These are phyloP conservation scores for Lacerta viridis DNA, from an alignment of 2,797 vertebrate genomes.

Conservation along the genomic window DNA sequence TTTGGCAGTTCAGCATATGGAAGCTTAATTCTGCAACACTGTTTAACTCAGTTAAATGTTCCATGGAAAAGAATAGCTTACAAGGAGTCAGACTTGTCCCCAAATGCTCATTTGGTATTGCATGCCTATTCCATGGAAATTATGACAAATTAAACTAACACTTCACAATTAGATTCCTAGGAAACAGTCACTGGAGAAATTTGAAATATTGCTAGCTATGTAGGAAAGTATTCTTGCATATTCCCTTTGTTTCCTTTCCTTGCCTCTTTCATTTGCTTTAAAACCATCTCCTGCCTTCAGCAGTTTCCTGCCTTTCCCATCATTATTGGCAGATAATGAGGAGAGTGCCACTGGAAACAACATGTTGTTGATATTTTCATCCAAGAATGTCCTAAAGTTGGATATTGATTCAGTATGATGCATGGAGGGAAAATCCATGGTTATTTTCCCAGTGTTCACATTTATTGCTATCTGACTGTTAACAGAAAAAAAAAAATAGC, in stretches of 20 bases:
- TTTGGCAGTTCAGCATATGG: conserved; percentile 49
- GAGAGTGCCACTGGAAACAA: too few species aligned
- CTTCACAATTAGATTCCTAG: conserved; percentile 9
- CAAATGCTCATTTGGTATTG: conserved; percentile 37
- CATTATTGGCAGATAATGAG: too few species aligned
- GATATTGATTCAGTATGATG: too few species aligned
- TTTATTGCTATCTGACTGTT: too few species aligned
- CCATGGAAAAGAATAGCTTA: conserved; percentile 53
- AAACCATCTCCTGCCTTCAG: too few species aligned
- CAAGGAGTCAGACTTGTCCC: conserved; percentile 35
- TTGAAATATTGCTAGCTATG: background rate
- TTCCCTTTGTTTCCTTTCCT: background rate
- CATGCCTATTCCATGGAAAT: background rate
- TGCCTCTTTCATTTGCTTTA: background rate
- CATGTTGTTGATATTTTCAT: too few species aligned
- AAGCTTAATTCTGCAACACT: conserved; percentile 55
- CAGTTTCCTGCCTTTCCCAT: too few species aligned
- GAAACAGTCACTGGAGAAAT: conserved; percentile 12
- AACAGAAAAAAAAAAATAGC: too few species aligned
- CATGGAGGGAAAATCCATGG: too few species aligned
- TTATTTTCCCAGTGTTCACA: too few species aligned
- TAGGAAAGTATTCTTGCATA: background rate
- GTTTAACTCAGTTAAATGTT: conserved; percentile 59
- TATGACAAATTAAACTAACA: background rate
- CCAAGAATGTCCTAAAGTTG: too few species aligned